Conservation (phyloP, 2,113 vertebrate genomes). For the Typhlomys cinereus region DNA sequence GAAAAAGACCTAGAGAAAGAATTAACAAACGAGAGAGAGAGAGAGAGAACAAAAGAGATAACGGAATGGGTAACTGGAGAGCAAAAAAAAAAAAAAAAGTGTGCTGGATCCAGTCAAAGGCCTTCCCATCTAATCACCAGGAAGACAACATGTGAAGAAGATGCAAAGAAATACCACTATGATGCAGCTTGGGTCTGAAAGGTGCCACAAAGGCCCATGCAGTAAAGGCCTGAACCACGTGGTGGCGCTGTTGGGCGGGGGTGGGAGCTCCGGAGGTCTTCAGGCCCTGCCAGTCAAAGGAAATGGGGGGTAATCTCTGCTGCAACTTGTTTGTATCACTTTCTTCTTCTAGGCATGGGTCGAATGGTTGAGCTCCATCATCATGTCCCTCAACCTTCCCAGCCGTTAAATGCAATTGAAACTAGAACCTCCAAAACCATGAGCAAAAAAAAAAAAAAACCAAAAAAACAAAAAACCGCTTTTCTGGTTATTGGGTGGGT, state of each 20-base stretch:
- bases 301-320: neutral
- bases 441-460: neutral
- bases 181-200: neutral
- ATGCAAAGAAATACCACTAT: no score
- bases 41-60: neutral
- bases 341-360: neutral
- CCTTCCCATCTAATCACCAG: neutral
- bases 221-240: fast-evolving
- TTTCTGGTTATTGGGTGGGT: neutral
- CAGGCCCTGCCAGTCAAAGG: no score
- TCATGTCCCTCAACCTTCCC: neutral
- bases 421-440: neutral
- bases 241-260: neutral
- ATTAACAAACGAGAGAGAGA: neutral
- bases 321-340: neutral
- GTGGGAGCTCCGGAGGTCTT: neutral
- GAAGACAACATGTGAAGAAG: no score
- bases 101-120: neutral
- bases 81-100: neutral
- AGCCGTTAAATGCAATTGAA: no score
- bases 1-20: neutral
- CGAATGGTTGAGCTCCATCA: no score
- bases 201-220: no score
- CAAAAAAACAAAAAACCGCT: neutral
- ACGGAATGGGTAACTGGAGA: neutral